Evolutionary conservation across 1,140 invertebrate species (phyloP).

Genomic region (Batillaria attramentaria): DNA sequence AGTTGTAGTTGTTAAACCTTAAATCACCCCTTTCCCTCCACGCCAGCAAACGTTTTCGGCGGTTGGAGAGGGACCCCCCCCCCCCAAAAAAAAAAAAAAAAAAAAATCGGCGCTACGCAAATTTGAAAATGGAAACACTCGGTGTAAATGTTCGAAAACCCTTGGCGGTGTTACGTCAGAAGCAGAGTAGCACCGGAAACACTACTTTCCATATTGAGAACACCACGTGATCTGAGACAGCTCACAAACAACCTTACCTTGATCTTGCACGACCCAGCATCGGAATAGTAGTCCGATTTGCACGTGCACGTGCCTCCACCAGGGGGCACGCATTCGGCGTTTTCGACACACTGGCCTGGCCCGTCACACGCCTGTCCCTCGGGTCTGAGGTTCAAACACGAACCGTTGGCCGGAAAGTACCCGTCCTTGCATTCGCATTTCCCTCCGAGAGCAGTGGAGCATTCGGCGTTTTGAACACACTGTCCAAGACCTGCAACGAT

Average conservation of each 20-base stretch:
- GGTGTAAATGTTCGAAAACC: too few relatives aligned
- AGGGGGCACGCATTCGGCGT: conserved; percentile 26
- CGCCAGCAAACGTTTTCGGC: too few relatives aligned
- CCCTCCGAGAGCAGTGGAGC: conserved; percentile 29
- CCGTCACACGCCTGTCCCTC: conserved; percentile 24
- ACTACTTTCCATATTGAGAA: too few relatives aligned
- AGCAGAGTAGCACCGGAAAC: too few relatives aligned
- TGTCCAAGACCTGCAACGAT: conserved; percentile 19
- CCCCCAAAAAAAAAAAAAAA: too few relatives aligned
- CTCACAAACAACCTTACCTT: conserved; percentile 5
- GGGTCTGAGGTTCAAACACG: conserved; percentile 20
- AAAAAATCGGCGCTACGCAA: too few relatives aligned
- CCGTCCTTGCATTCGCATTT: conserved; percentile 31
- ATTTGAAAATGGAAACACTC: too few relatives aligned
- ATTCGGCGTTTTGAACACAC: conserved; percentile 36
- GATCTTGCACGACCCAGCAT: conserved; percentile 7
- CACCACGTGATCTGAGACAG: too few relatives aligned
- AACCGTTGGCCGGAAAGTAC: conserved; percentile 31
- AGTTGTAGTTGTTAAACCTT: too few relatives aligned
- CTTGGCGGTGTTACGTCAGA: too few relatives aligned
- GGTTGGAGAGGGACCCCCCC: too few relatives aligned
- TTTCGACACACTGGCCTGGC: conserved; percentile 32
- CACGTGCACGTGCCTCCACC: conserved; percentile 28
- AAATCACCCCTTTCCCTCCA: too few relatives aligned
- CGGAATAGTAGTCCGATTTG: conserved; percentile 19